A percentile compares a stretch with the other conserved stretches of the same genome.
phyloP scores from a whole-genome alignment of 2,888 invertebrate species.

The Yponomeuta evonymella region DNA sequence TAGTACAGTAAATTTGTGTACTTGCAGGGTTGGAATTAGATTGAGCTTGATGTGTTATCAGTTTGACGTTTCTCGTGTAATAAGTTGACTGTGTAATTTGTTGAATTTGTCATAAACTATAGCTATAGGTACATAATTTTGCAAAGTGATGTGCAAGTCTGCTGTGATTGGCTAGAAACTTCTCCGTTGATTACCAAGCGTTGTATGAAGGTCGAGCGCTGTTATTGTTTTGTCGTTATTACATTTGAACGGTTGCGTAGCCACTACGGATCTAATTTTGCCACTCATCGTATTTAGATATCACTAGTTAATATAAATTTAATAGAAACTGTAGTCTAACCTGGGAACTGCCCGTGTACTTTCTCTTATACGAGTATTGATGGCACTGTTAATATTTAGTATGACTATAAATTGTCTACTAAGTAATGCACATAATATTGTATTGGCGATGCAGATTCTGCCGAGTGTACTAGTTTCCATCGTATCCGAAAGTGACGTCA shows the following conservation, averaged over 20 bases:
- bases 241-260: not conserved
- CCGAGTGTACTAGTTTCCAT: not conserved
- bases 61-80: not conserved
- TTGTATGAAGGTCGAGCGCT: slow-evolving; percentile 51
- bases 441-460: not conserved
- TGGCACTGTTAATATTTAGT: not conserved
- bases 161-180: slow-evolving; percentile 39
- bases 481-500: not conserved
- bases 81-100: not conserved
- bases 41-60: not conserved
- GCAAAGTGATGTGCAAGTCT: not conserved
- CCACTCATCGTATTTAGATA: slow-evolving; percentile 1
- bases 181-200: slow-evolving; percentile 33
- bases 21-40: slow-evolving; percentile 12
- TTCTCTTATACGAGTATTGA: not conserved
- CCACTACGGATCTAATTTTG: not conserved
- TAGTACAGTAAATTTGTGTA: not conserved
- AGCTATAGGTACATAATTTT: not conserved
- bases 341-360: not conserved
- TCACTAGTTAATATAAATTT: not conserved
- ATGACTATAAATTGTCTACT: not conserved
- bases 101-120: not conserved
- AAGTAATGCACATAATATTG: not conserved
- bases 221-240: slow-evolving; percentile 38
- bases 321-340: not conserved